These are phyloP conservation scores for Physeter macrocephalus DNA, from an alignment of 2,113 vertebrate genomes.

Conservation along the genomic window DNA sequence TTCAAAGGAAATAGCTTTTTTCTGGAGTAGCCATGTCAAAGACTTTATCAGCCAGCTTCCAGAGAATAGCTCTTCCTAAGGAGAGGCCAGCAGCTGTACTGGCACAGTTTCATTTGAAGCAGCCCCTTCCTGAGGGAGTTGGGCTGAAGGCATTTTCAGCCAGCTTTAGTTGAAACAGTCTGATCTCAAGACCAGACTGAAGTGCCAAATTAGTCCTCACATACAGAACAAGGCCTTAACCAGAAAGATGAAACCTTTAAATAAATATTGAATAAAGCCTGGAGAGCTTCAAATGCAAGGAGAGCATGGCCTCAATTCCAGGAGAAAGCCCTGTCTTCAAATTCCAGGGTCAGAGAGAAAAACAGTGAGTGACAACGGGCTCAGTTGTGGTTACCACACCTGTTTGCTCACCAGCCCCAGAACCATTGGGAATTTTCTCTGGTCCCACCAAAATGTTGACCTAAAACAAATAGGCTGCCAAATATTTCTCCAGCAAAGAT, in stretches of 20 bases:
- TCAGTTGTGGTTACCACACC: neutral
- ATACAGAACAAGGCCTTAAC: neutral
- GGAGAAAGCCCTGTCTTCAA: neutral
- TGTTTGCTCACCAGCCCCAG: neutral
- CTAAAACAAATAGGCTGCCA: neutral
- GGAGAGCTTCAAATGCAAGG: neutral
- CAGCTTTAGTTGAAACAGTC: neutral
- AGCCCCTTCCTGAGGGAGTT: neutral
- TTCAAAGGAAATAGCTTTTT: neutral
- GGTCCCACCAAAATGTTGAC: neutral
- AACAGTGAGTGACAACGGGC: neutral
- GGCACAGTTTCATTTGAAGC: neutral
- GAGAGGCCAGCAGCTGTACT: neutral
- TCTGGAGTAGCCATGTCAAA: neutral
- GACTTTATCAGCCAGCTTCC: neutral
- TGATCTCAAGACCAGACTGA: neutral
- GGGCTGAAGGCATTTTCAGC: neutral
- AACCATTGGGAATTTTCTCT: neutral
- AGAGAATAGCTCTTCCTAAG: neutral
- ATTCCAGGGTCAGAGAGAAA: neutral
- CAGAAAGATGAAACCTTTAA: neutral
- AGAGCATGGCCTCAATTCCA: neutral
- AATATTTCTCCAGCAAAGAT: neutral
- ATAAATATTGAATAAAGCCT: neutral
- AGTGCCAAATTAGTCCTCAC: neutral